phyloP scores from a whole-genome alignment of 2,797 vertebrate genomes.

The Sebastes steindachneri region DNA sequence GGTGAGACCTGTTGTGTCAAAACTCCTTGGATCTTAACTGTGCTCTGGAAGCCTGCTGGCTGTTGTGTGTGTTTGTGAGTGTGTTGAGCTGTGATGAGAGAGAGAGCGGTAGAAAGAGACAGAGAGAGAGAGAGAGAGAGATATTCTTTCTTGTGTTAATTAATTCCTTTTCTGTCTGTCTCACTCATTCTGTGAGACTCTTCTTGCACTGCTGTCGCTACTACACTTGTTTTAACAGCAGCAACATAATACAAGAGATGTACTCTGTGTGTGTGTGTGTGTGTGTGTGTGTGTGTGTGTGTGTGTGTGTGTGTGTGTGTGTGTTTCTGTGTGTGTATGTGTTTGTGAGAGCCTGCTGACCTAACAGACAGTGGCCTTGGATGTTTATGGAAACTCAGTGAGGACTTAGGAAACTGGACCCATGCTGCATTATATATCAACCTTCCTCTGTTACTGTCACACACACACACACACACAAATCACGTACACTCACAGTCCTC shows the following conservation, averaged over 20 bases:
- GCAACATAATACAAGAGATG: background rate
- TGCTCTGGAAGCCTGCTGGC: background rate
- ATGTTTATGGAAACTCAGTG: slow-evolving; percentile 77
- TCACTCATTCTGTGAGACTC: background rate
- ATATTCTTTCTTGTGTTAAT: background rate
- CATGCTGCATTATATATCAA: slow-evolving; percentile 70
- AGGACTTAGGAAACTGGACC: slow-evolving; percentile 69
- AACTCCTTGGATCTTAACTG: background rate
- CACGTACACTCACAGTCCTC: background rate
- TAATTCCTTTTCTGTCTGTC: background rate
- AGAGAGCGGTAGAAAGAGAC: background rate
- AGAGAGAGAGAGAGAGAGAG: background rate
- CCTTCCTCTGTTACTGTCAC: slow-evolving; percentile 47
- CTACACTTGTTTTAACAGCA: slow-evolving; percentile 20
- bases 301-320: background rate
- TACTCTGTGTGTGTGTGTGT: background rate
- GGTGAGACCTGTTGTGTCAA: slow-evolving; percentile 7
- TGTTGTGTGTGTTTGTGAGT: background rate
- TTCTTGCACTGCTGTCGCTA: background rate
- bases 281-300: slow-evolving; percentile 9
- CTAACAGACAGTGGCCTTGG: slow-evolving; percentile 34
- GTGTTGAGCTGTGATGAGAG: background rate
- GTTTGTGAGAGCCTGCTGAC: slow-evolving; percentile 12
- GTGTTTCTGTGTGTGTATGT: background rate
- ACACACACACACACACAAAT: background rate